Percentiles rank a stretch among this genome's conserved stretches.
Conservation (phyloP, 2,113 vertebrate genomes). For the Thunnus maccoyii region DNA sequence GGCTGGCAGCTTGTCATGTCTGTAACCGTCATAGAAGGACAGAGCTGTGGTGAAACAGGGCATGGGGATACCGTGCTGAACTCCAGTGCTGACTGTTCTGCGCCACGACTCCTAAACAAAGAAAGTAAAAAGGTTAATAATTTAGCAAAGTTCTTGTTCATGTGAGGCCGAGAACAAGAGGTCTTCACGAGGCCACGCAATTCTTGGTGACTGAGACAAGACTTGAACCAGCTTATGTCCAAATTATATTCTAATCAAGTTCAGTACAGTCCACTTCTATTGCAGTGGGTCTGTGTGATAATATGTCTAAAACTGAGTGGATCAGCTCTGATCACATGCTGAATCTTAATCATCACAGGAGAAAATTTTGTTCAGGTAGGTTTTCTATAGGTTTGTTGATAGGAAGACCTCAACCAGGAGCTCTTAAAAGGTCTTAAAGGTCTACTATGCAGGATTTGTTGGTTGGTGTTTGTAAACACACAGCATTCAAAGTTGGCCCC, state of each 20-base stretch:
- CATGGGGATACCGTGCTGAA: conserved; percentile 95
- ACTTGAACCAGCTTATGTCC: neutral
- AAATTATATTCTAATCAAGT: neutral
- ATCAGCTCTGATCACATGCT: neutral
- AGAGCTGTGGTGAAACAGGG: conserved; percentile 97
- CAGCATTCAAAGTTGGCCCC: too few relatives aligned
- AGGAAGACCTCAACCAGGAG: too few relatives aligned
- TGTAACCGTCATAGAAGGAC: conserved; percentile 97
- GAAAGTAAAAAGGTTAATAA: neutral
- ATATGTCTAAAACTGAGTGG: neutral
- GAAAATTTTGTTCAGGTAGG: too few relatives aligned
- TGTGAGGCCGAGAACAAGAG: neutral
- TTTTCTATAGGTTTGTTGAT: too few relatives aligned
- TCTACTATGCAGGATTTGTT: too few relatives aligned
- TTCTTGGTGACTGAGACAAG: neutral
- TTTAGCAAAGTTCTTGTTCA: neutral
- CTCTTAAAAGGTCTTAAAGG: too few relatives aligned
- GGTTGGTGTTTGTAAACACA: too few relatives aligned
- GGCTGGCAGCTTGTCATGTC: conserved; percentile 91
- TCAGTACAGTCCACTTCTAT: neutral
- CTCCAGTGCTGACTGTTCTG: conserved; percentile 88
- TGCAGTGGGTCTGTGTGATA: neutral
- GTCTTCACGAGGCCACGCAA: neutral
- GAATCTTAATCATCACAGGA: neutral
- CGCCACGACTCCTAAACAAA: conserved; percentile 92